Evolutionary conservation across 2,888 invertebrate species (phyloP), one percentile per base, ranked within the genome.

Genomic region (Cryptops parisi): DNA sequence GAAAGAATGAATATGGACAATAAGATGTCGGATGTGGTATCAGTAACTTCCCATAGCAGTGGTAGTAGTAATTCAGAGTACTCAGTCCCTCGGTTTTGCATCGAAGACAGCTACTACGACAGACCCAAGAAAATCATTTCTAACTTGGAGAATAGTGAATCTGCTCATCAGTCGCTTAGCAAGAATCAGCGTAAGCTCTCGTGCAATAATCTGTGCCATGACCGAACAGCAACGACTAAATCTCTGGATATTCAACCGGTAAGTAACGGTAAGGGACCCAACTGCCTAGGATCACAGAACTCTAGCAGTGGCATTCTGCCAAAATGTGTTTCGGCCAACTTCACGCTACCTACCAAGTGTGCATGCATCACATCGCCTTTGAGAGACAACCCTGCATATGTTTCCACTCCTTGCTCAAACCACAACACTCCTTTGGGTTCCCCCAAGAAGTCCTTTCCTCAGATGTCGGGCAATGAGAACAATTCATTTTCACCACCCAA

Each of bases 31-130:
- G 53, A 53, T n/a, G 48, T 40, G n/a, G 72, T 79, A 23, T 81
- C 81, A 0, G 71, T 81, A 52, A 80, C 80, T 58, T 81, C 81
- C 0, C 74, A 80, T 17, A 60, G 79, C 50, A 74, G 72, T 58
- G 70, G 73, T 54, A 76, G 77, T 55, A 55, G 55, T 23, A 55
- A 56, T 27, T 58, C 57, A 12, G 60, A 61, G 43, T 61, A 61
- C 44, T 59, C 59, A 47, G 60, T 58, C 46, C 60, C 60, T 40
- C 55, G 58, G 22, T 53, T 48, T 21, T 53, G 53, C 21, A 55
- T 53, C 40, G 15, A 54, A 1, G 58, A 61, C 43, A 47, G 55
- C 22, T 56, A 58, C 33, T 61, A 61, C 51, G 61, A 61, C 48
- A 57, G 23, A 45, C 57, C 57, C 2, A 25, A 53, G 15, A 53